These are phyloP conservation scores for Danionella dracula DNA, from an alignment of 2,797 vertebrate genomes.

Conservation along the genomic window DNA sequence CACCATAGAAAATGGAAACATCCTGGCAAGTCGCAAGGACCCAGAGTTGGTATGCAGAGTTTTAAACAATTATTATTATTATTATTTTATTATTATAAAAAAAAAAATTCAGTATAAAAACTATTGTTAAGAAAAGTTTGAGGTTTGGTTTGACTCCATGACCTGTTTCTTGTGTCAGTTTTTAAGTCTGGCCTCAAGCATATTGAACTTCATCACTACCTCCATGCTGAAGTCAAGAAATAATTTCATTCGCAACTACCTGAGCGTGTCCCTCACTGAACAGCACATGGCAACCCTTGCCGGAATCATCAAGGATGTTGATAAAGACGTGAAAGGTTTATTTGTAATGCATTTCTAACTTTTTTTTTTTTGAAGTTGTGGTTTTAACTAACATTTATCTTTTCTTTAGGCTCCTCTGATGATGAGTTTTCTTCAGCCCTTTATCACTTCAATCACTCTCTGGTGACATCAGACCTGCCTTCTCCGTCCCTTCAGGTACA, in stretches of 20 bases:
- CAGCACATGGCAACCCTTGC: conserved; percentile 96
- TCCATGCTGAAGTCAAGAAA: conserved; percentile 97
- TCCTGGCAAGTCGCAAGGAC: conserved; percentile 95
- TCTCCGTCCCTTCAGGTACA: conserved; percentile 89
- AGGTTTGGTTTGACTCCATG: not conserved
- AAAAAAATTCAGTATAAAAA: too few relatives aligned
- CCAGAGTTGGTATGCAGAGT: conserved; percentile 84
- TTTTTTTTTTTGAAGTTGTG: not conserved
- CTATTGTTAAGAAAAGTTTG: too few relatives aligned
- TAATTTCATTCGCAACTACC: conserved; percentile 97
- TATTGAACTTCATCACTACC: conserved; percentile 93
- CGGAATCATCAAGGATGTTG: conserved; percentile 97
- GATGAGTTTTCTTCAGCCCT: conserved; percentile 93
- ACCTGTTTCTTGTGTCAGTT: conserved; percentile 70
- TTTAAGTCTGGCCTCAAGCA: conserved; percentile 91
- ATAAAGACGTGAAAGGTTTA: conserved; percentile 95
- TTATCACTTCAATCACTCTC: conserved; percentile 96
- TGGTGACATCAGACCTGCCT: conserved; percentile 95
- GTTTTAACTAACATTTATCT: not conserved
- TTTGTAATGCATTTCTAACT: not conserved
- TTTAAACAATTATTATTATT: not conserved
- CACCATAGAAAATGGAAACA: conserved; percentile 90
- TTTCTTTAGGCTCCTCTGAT: conserved; percentile 81
- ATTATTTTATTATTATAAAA: not conserved
- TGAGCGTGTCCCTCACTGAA: conserved; percentile 93